Base-by-base conservation (phyloP, 2,797 vertebrate species). In the Fringilla coelebs region DNA sequence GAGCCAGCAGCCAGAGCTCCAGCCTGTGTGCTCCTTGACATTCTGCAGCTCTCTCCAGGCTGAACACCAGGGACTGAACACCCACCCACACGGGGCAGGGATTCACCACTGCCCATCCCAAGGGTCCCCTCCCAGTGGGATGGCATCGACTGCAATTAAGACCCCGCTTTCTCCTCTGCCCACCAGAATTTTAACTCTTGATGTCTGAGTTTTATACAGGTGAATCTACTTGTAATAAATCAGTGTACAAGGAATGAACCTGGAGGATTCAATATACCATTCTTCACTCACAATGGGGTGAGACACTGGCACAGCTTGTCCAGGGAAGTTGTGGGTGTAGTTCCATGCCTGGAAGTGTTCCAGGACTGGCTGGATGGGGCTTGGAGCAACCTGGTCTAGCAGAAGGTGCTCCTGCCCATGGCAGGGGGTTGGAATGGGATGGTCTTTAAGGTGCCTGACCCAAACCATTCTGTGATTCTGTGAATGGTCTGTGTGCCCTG, bases 311-410 rank as follows among this genome's bases (percentile, higher is more conserved):
- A 61, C 40, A 36, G 26, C 31, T 4, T 52, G 31, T 18, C 29
- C 45, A 66, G 34, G 36, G 22, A 66, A 54, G 9, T 2, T 48
- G 46, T 36, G 34, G 40, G 40, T 60, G 22, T 16, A 32, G 21
- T 8, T 26, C 18, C 26, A 78, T 6, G 22, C 28, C 46, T 54
- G 52, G 13, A 66, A 66, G 16, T 29, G 22, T n/a, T 13, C 16
- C 28, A 32, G 40, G 22, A 6, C 40, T 1, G 2, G 25, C 0
- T 29, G 34, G 52, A 58, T 0, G 1, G 38, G 15, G 21, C 38
- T 32, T 52, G 18, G 34, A 12, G 3, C 34, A 72, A 5, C 13
- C 25, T 72, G 31, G 5, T 8, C 7, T 14, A 58, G n/a, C 2
- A 2, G 38, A 34, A 65, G 10, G 12, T 45, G 43, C 5, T 28